Percentiles rank a stretch among this genome's conserved stretches.
phyloP scores from a whole-genome alignment of 2,797 vertebrate genomes.

The Hirundo rustica region DNA sequence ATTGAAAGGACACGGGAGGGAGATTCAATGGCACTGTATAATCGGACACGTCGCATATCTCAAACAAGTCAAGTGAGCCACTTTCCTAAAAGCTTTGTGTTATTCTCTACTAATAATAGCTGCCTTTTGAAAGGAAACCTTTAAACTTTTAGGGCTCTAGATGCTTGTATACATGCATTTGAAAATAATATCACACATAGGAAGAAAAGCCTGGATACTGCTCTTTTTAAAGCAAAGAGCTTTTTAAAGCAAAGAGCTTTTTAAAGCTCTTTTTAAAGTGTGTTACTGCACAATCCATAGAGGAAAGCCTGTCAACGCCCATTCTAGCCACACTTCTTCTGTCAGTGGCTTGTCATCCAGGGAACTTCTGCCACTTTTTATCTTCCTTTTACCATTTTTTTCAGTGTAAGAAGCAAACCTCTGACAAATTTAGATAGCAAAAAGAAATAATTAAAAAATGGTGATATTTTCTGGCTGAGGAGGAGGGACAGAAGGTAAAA shows the following conservation, averaged over 20 bases:
- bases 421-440: neutral
- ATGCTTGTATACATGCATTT: fast-evolving
- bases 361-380: neutral
- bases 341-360: neutral
- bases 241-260: neutral
- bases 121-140: neutral
- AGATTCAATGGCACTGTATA: conserved; percentile 85
- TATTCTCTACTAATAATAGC: neutral
- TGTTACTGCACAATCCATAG: neutral
- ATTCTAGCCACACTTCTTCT: neutral
- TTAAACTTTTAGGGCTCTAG: neutral
- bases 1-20: conserved; percentile 90
- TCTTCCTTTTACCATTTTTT: neutral
- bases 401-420: neutral
- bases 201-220: neutral
- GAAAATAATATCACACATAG: neutral
- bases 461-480: neutral
- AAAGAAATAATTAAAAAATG: neutral
- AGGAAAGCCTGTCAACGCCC: neutral
- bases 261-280: too few relatives aligned
- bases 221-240: neutral
- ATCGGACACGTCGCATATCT: conserved; percentile 88
- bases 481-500: neutral
- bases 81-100: neutral
- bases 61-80: conserved; percentile 88